phyloP scores from a whole-genome alignment of 2,113 vertebrate genomes.

The Burhinus bistriatus region DNA sequence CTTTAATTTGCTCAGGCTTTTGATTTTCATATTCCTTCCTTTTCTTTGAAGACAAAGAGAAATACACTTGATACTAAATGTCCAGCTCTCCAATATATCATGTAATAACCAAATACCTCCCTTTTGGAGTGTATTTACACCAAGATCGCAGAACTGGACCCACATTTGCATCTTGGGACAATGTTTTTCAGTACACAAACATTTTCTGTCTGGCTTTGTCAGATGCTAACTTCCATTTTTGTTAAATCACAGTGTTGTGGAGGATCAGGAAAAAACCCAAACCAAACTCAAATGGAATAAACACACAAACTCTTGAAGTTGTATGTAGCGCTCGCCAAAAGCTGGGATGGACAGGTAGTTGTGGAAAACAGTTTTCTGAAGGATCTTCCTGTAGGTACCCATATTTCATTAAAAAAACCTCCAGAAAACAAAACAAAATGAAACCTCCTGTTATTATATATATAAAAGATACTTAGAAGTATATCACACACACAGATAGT shows the following conservation, averaged over 20 bases:
- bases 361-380: neutral
- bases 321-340: neutral
- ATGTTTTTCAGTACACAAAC: neutral
- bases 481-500: no score
- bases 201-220: neutral
- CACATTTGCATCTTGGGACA: neutral
- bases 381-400: neutral
- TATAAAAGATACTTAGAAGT: neutral
- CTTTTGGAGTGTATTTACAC: constrained; percentile 14
- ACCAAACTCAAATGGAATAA: neutral
- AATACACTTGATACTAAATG: constrained; percentile 18
- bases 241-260: neutral
- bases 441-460: neutral
- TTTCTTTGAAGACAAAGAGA: constrained; percentile 59
- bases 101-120: neutral
- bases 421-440: neutral
- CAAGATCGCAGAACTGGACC: neutral
- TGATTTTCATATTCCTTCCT: constrained; percentile 63
- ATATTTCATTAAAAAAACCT: neutral
- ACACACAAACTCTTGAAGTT: neutral
- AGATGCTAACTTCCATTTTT: neutral
- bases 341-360: neutral
- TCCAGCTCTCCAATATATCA: neutral
- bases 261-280: neutral
- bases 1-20: constrained; percentile 60